Evolutionary conservation across 2,888 invertebrate species (phyloP).

Genomic region (Lycocerus yunnanus): DNA sequence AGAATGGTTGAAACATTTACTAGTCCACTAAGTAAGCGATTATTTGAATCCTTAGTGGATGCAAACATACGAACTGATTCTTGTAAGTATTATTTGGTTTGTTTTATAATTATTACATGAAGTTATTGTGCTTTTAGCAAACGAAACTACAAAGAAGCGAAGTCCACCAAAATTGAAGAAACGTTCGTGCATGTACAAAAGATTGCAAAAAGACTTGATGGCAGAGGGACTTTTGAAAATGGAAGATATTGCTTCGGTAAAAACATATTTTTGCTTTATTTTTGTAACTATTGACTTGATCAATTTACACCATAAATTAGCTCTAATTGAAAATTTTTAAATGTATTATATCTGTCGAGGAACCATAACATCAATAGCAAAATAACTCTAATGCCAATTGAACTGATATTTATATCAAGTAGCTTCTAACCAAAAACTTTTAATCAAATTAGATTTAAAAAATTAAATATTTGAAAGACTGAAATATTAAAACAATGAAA

Average conservation of each 20-base stretch:
- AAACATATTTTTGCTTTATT: neutral
- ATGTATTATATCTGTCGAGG: too few species aligned
- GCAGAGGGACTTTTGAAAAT: neutral
- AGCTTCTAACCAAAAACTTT: too few species aligned
- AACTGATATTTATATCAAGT: too few species aligned
- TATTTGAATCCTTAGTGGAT: constrained; percentile 85
- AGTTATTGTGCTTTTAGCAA: neutral
- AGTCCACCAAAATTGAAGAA: neutral
- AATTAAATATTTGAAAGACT: too few species aligned
- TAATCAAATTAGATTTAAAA: too few species aligned
- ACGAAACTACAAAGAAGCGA: neutral
- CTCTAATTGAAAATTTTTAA: too few species aligned
- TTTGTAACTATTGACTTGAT: neutral
- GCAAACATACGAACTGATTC: neutral
- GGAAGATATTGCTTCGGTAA: neutral
- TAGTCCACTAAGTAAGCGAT: constrained; percentile 84
- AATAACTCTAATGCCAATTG: too few species aligned
- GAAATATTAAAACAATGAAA: too few species aligned
- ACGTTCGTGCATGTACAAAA: neutral
- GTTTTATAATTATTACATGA: neutral
- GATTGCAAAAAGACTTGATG: neutral
- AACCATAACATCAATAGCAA: too few species aligned
- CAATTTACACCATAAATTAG: neutral
- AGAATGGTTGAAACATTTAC: constrained; percentile 65
- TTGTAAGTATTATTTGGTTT: neutral